A percentile compares a stretch with the other conserved stretches of the same genome.
These are phyloP conservation scores for Molossus molossus DNA, from an alignment of 2,797 vertebrate species.

Conservation along the genomic window DNA sequence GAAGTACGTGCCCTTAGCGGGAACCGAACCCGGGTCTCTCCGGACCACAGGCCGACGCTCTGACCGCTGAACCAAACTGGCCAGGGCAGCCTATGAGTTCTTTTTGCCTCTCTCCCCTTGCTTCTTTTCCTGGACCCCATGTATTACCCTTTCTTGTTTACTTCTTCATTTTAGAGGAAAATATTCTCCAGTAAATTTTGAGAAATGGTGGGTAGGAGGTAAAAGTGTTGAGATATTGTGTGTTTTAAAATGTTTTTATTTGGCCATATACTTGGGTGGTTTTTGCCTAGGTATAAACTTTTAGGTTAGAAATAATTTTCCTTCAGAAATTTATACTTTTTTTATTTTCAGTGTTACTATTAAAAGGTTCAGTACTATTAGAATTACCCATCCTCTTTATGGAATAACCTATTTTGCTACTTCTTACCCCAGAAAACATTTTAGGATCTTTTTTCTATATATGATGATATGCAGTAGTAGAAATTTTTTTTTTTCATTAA, in stretches of 20 bases:
- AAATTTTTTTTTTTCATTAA: neutral
- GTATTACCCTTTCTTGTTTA: neutral
- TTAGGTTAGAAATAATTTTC: neutral
- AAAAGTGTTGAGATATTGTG: neutral
- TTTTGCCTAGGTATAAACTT: constrained; percentile 11
- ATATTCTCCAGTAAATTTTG: neutral
- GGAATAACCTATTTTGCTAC: neutral
- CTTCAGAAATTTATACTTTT: neutral
- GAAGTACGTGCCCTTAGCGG: too few relatives aligned
- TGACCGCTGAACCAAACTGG: too few relatives aligned
- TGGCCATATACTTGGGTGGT: neutral
- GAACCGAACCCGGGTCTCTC: too few relatives aligned
- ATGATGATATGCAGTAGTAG: neutral
- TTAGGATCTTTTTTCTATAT: neutral
- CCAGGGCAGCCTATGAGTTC: neutral
- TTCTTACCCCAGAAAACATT: neutral
- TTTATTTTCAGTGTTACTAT: neutral
- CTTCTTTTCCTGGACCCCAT: neutral
- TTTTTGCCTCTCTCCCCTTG: neutral
- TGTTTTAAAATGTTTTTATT: constrained; percentile 25
- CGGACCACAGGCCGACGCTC: too few relatives aligned
- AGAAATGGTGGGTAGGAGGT: neutral
- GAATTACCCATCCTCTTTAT: neutral
- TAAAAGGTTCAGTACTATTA: neutral
- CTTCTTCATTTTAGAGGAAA: neutral